phyloP scores from a whole-genome alignment of 2,888 invertebrate genomes.

The Sthenelais limicola region DNA sequence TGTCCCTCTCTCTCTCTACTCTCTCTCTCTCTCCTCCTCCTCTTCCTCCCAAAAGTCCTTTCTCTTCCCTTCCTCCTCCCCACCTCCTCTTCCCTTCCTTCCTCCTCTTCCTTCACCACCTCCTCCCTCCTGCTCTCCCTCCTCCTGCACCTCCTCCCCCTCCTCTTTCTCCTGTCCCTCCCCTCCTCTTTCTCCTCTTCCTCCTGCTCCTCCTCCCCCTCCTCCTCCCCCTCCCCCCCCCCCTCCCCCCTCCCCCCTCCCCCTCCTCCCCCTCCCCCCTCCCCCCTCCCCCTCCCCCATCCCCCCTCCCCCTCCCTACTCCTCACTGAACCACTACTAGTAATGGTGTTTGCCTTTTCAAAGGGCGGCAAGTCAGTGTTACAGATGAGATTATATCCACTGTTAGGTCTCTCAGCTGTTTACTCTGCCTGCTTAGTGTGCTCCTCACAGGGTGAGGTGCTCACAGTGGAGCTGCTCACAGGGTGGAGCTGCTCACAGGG shows the following conservation, averaged over 20 bases:
- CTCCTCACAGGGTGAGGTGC: not conserved
- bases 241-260: not conserved
- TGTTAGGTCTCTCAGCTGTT: too few species aligned
- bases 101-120: not conserved
- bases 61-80: not conserved
- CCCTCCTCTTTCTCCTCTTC: not conserved
- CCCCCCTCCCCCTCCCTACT: not conserved
- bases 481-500: too few species aligned
- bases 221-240: not conserved
- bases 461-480: not conserved
- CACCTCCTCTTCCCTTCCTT: not conserved
- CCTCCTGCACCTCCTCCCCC: not conserved
- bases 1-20: too few species aligned
- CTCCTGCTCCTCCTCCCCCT: not conserved
- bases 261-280: not conserved
- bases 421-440: too few species aligned
- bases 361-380: too few species aligned
- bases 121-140: not conserved
- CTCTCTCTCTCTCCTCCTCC: not conserved
- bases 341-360: too few species aligned
- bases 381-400: too few species aligned
- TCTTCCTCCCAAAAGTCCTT: not conserved
- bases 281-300: conserved; percentile 7
- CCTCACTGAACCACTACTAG: too few species aligned
- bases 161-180: not conserved